A percentile compares a stretch with the other conserved stretches of the same genome.
phyloP scores from a whole-genome alignment of 2,888 invertebrate species.

The Drosophila acutilabella region DNA sequence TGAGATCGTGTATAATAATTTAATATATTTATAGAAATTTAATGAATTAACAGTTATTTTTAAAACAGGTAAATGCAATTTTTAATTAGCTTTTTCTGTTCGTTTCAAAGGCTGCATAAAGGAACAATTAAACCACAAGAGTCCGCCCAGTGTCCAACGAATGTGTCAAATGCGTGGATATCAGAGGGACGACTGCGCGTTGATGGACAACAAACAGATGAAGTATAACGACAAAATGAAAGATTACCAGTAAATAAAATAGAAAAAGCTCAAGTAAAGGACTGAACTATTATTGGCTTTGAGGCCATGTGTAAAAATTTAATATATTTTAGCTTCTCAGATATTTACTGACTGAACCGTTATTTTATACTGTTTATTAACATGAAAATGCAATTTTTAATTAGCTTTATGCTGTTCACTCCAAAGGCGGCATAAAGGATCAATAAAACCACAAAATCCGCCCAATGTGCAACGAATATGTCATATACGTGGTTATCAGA shows the following conservation, averaged over 20 bases:
- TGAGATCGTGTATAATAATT: too few relatives aligned
- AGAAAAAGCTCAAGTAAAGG: background rate
- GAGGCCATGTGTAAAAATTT: too few relatives aligned
- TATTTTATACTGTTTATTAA: too few relatives aligned
- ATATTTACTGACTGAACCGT: too few relatives aligned
- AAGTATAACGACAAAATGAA: background rate
- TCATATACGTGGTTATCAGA: slow-evolving; percentile 1
- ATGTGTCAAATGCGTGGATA: slow-evolving; percentile 22
- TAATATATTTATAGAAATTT: too few relatives aligned
- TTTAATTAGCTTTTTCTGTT: too few relatives aligned
- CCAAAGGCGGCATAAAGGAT: background rate
- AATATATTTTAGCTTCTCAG: background rate
- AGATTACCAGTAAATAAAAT: background rate
- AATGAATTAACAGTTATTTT: too few relatives aligned
- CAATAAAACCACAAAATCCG: slow-evolving; percentile 31
- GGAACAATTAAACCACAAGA: slow-evolving; percentile 23
- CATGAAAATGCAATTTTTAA: background rate
- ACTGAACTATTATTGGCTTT: too few relatives aligned
- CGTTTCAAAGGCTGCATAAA: too few relatives aligned
- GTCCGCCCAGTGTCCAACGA: slow-evolving; percentile 23
- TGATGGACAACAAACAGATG: slow-evolving; percentile 6
- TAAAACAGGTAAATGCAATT: too few relatives aligned
- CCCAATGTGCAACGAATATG: slow-evolving; percentile 37
- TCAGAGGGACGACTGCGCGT: slow-evolving; percentile 24
- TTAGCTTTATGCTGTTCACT: slow-evolving; percentile 7